phyloP scores from a whole-genome alignment of 2,888 invertebrate species.

The Caenorhabditis macrosperma region DNA sequence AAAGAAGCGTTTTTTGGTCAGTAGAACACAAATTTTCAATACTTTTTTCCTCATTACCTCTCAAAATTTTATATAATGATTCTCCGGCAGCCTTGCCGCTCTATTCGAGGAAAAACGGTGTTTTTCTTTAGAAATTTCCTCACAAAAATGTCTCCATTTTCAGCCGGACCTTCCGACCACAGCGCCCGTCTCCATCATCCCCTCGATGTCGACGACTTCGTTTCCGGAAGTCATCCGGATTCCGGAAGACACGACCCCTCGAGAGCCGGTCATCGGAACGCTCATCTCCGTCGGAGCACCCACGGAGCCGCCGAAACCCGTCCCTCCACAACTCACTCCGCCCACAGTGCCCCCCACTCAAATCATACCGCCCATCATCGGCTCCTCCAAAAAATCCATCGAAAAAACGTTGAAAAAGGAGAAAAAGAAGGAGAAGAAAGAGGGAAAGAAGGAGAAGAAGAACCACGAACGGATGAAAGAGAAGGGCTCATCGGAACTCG shows the following conservation, averaged over 20 bases:
- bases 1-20: too few relatives aligned
- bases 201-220: constrained; percentile 55
- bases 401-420: constrained; percentile 36
- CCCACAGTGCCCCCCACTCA: too few relatives aligned
- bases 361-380: too few relatives aligned
- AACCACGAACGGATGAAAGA: constrained; percentile 48
- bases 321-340: neutral
- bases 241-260: constrained; percentile 11
- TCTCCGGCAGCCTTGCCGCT: too few relatives aligned
- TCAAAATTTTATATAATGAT: neutral
- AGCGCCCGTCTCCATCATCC: constrained; percentile 57
- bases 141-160: neutral
- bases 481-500: constrained; percentile 53
- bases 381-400: neutral
- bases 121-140: neutral
- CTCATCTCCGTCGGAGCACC: constrained; percentile 48
- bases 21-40: too few relatives aligned
- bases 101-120: too few relatives aligned
- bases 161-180: constrained; percentile 54
- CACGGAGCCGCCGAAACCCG: constrained; percentile 30
- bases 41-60: neutral
- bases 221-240: constrained; percentile 34
- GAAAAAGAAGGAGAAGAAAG: constrained; percentile 59
- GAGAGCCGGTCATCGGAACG: constrained; percentile 45
- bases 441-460: constrained; percentile 29